A percentile compares a stretch with the other conserved stretches of the same genome.
phyloP scores from a whole-genome alignment of 1,140 invertebrate genomes.

The Tetramorium parvispinum region DNA sequence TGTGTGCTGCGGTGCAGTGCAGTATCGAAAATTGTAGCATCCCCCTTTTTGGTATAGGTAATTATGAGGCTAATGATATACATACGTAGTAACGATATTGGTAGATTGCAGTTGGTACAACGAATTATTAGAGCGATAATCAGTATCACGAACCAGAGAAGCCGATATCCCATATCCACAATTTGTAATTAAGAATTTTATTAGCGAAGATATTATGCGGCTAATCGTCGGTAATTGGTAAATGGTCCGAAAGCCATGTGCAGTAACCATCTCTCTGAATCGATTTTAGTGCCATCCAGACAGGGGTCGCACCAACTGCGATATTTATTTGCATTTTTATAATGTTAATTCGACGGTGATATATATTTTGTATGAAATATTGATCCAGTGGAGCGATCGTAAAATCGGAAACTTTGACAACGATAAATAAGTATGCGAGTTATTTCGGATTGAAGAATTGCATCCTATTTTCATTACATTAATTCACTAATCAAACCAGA shows the following conservation, averaged over 20 bases:
- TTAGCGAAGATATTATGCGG: constrained; percentile 68
- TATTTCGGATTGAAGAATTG: constrained; percentile 6
- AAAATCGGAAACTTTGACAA: constrained; percentile 22
- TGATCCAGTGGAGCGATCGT: neutral
- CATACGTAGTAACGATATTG: constrained; percentile 63
- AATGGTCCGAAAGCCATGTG: constrained; percentile 66
- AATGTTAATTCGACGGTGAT: constrained; percentile 41
- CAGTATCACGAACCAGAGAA: constrained; percentile 61
- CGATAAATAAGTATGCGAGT: constrained; percentile 8
- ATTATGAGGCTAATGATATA: constrained; percentile 58
- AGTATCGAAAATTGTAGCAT: constrained; percentile 43
- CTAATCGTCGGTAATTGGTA: constrained; percentile 68
- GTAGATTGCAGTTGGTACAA: constrained; percentile 61
- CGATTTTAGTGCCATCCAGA: constrained; percentile 50
- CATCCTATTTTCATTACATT: constrained; percentile 4
- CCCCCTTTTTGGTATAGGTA: constrained; percentile 44
- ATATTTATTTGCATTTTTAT: constrained; percentile 65
- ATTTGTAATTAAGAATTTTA: constrained; percentile 69
- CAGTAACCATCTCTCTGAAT: constrained; percentile 52
- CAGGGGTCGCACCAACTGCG: constrained; percentile 12
- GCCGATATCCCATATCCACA: constrained; percentile 68
- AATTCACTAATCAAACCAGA: neutral
- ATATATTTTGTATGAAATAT: constrained; percentile 28
- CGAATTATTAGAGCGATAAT: constrained; percentile 67
- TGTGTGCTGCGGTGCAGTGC: constrained; percentile 5